Evolutionary conservation across 2,888 invertebrate genomes (phyloP).

Genomic region (Ernsta delagoae): DNA sequence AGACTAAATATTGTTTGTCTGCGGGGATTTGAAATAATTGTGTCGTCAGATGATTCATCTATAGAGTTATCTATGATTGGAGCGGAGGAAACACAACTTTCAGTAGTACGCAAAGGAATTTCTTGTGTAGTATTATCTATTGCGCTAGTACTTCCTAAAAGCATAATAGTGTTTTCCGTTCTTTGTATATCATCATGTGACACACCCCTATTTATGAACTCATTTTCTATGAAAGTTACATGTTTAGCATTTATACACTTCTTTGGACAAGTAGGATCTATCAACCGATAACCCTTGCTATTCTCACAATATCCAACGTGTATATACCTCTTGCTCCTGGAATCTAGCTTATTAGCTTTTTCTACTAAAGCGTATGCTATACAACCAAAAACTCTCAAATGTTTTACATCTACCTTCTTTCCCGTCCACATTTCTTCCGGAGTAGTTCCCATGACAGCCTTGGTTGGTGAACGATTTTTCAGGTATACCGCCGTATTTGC

Average conservation of each 20-base stretch:
- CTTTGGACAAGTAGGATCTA: conserved; percentile 1
- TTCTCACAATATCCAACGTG: neutral
- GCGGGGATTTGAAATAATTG: neutral
- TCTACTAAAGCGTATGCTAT: neutral
- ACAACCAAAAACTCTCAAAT: conserved; percentile 9
- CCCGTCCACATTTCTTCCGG: conserved; percentile 8
- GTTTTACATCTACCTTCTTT: neutral
- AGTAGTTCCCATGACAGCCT: conserved; percentile 6
- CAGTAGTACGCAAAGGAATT: too few relatives aligned
- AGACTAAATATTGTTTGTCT: conserved; percentile 4
- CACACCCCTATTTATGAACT: neutral
- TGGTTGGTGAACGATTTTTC: conserved; percentile 11
- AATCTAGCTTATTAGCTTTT: neutral
- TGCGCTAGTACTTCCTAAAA: neutral
- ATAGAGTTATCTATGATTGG: neutral
- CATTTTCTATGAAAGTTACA: neutral
- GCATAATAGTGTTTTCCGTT: conserved; percentile 1
- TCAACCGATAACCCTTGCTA: neutral
- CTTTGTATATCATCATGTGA: neutral
- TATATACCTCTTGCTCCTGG: conserved; percentile 3
- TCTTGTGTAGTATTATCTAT: neutral
- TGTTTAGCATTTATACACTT: conserved; percentile 3
- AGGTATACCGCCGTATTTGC: conserved; percentile 6
- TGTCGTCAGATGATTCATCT: neutral
- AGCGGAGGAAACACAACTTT: neutral